Base-by-base conservation (phyloP, 2,888 invertebrate species). In the Polydrusus cervinus region DNA sequence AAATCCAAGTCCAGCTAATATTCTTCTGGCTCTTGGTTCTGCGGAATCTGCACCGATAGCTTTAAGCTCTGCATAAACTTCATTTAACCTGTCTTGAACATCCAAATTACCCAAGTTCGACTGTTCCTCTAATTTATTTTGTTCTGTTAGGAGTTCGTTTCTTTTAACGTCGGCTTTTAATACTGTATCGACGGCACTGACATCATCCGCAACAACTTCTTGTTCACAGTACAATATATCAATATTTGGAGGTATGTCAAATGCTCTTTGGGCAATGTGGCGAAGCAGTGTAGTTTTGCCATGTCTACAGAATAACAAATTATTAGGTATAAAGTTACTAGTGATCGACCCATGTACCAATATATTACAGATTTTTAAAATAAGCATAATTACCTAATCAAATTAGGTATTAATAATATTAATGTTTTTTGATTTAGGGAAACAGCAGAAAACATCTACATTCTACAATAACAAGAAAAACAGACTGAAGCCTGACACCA, bases 11-110 rank as follows among this genome's bases (percentile, higher is more conserved):
- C 99, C 99, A 76, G 99, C 97, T 55, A 99, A 89, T 83, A 99
- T 99, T 74, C 99, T 91, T 0, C 99, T 90, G 0, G 99, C 99
- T 79, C 97, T 91, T 0, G 99, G 96, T 86, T 99, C 99, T 0
- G 99, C 99, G 0, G 98, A 96, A 87, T 99, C 99, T 0, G 99
- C 98, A 11, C 97, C 97, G 78, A 99, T 98, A 0, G 97, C 97
- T 86, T 96, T 95, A 75, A 99, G 87, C 86, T 99, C 99, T 13
- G 96, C 94, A 85, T 98, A 98, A 5, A 98, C 95, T 85, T 97
- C 97, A 85, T 97, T 96, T 11, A 98, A 88, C 82, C 93, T 90
- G 61, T 93, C 93, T 84, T 95, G 95, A 34, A 93, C 91, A 62
- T 90, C 90, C 74, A 93, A 88, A 84, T 94, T 92, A 0, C 96